Evolutionary conservation across 2,797 vertebrate genomes (phyloP).

Genomic region (Sebastolobus altivelis): DNA sequence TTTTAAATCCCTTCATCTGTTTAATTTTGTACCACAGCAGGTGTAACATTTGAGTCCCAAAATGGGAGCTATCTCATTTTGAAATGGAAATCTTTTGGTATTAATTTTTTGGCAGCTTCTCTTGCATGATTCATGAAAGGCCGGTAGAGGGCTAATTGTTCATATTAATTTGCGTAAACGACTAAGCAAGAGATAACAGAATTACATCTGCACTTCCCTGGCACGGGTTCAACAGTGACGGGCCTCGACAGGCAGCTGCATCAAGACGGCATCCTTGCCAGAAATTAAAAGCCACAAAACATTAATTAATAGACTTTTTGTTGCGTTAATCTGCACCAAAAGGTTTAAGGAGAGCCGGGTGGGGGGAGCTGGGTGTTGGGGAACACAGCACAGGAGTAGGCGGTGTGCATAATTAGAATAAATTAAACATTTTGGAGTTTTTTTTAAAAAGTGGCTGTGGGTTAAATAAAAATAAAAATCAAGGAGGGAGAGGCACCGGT

Average conservation of each 20-base stretch:
- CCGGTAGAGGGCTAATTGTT: constrained; percentile 98
- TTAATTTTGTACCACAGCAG: constrained; percentile 34
- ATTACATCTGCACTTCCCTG: constrained; percentile 98
- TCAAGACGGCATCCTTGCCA: constrained; percentile 91
- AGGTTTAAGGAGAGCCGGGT: constrained; percentile 84
- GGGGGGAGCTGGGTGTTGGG: constrained; percentile 78
- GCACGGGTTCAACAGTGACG: constrained; percentile 92
- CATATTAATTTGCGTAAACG: constrained; percentile 98
- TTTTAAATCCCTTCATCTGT: not conserved
- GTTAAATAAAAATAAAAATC: constrained; percentile 62
- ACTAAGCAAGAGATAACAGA: constrained; percentile 99
- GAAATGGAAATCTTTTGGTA: constrained; percentile 67
- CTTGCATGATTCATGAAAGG: constrained; percentile 95
- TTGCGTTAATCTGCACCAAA: constrained; percentile 94
- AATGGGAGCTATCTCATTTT: constrained; percentile 39
- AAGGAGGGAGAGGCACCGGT: constrained; percentile 78
- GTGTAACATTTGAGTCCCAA: constrained; percentile 47
- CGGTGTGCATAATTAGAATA: constrained; percentile 91
- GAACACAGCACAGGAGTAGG: constrained; percentile 89
- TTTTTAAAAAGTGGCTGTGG: constrained; percentile 20
- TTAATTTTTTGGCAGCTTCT: constrained; percentile 89
- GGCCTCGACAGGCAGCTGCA: constrained; percentile 94
- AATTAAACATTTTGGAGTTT: constrained; percentile 88
- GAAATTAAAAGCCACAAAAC: constrained; percentile 97
- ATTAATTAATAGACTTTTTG: constrained; percentile 98